Base-by-base conservation (phyloP, 2,888 invertebrate species). In the Brachynemurus nebulosus region DNA sequence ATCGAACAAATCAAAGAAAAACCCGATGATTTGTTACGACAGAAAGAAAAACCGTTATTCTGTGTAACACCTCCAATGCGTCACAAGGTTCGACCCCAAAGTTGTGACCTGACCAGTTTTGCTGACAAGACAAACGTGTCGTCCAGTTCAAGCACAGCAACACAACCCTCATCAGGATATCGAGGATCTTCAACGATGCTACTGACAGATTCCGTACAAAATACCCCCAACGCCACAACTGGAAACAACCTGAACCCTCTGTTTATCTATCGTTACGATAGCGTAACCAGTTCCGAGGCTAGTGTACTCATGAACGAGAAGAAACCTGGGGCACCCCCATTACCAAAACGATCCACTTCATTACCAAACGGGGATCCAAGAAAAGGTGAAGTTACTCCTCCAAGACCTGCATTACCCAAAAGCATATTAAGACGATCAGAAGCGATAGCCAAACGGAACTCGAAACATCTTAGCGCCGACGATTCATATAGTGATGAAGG, bases 141-240 rank as follows among this genome's bases (percentile, higher is more conserved):
- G 3, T 74, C 78, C 11, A 74, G 78, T 61, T 78, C 82, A 48
- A 76, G 79, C 54, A 77, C 82, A 46, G 73, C 75, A 17, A 86
- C 86, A 33, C 86, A 85, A 57, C 86, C 85, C 6, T 86, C 86
- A 39, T 86, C 86, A 11, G 89, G 89, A 2, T 89, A 86, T 57
- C 71, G 89, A 50, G 88, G 89, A 27, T 88, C 88, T 0, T 88
- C 88, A 0, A 86, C 86, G 2, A 78, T 86, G 64, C 65, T 85
- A 7, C 76, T 82, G 5, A 85, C 85, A 53, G 85, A 85, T 18
- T 72, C 74, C 12, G 76, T 79, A n/a, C 78, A 77, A 57, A 77
- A 78, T 52, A 79, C 77, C 52, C 78, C 76, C 6, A 72, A 70
- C 25, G 70, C 74, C 47, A 72, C 71, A 25, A 70, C 74, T 47